Evolutionary conservation across 1,140 invertebrate genomes (phyloP), one percentile per base, ranked within the genome.

Genomic region (Yoshiicerus persimilis): DNA sequence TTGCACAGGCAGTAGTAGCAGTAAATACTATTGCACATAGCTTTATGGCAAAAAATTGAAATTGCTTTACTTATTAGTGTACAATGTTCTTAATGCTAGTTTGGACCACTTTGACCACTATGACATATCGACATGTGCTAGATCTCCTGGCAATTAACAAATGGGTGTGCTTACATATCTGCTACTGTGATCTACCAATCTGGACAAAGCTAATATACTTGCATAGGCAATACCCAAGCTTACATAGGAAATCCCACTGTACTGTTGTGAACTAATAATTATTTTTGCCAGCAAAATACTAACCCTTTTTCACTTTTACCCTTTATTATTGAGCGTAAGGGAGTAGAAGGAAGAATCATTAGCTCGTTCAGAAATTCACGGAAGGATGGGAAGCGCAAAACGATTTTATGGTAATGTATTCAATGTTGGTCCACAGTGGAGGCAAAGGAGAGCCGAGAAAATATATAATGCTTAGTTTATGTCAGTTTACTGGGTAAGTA

Each of bases 281-380:
- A 30, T 70, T 70, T 70, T 70, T 27, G 66, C 66, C 66, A 70
- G 16, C 66, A 70, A 83, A 38, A 23, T n/a, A 23, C 32, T 16
- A 38, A 83, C 77, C 77, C 77, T 83, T 83, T n/a, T 41, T 83
- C 77, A 39, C 36, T 83, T n/a, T 83, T 41, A 83, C 77, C 77
- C 38, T 83, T 83, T 4, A 30, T 20, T 23, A 20, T 38, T 83
- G 77, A 20, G n/a, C 32, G 77, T 27, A 70, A 70, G 30, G 25
- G 10, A n/a, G n/a, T 64, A 9, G 62, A 5, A 64, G 20, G 20
- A 56, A n/a, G 20, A 16, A 56, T 56, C 47, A 70, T 70, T 70
- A 30, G 64, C 23, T 6, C 23, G 27, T 27, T 27, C 5, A 11
- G 64, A 70, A 70, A 30, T 70, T 30, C 6, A 30, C 25, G 64